Base-by-base conservation (phyloP, 1,140 invertebrate species). In the Lethrus apterus region DNA sequence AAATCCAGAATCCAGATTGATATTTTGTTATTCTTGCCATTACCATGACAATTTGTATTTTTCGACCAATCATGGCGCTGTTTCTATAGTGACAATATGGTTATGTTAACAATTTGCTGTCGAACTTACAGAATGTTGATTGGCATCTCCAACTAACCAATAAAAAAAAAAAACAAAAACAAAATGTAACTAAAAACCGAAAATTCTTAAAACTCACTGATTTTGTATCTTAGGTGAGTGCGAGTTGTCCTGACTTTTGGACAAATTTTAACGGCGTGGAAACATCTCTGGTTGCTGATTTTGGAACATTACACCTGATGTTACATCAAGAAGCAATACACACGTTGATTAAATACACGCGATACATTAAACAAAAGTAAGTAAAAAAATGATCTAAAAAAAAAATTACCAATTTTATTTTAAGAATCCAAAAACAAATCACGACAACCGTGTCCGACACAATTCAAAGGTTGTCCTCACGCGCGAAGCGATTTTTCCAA, bases 191-290 rank as follows among this genome's bases (percentile, higher is more conserved):
- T n/a, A n/a, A n/a, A n/a, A n/a, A n/a, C n/a, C n/a, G n/a, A n/a
- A n/a, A n/a, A n/a, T n/a, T n/a, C n/a, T n/a, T n/a, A n/a, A n/a
- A n/a, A n/a, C n/a, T n/a, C n/a, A n/a, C n/a, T n/a, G n/a, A n/a
- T n/a, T n/a, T n/a, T n/a, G n/a, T n/a, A n/a, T 44, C 56, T 58
- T 54, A 86, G 83, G 83, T 88, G 0, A 74, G 75, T 44, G 80
- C 85, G 0, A 77, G 83, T 48, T 91, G 88, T 65, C 86, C 86
- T 2, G 88, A 91, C 63, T 91, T 90, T 65, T 80, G 80, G 52
- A 76, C 77, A 0, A 80, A 86, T 55, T 91, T 89, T 57, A 83
- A 86, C 59, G 83, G 77, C 60, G 83, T 89, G 14, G 86, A 89
- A 62, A 82, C 86, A 55, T 84, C 83, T 1, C 61, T 87, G 29